phyloP scores from a whole-genome alignment of 2,797 vertebrate species.

The Galaxias olidus region DNA sequence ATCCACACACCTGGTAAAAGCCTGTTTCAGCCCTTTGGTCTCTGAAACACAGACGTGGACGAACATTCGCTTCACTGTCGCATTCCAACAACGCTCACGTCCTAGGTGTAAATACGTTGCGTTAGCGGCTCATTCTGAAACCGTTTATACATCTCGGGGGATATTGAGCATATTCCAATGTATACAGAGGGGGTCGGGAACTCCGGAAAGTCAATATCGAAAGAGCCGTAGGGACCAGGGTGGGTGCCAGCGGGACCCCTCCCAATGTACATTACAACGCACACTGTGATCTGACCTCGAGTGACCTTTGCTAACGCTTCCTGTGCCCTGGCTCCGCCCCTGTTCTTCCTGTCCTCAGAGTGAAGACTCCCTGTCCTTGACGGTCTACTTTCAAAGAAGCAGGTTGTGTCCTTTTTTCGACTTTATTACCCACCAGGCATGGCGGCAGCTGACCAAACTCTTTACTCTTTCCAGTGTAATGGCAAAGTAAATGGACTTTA shows the following conservation, averaged over 20 bases:
- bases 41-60: no score
- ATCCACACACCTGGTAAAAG: background rate
- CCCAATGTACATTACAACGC: slow-evolving; percentile 13
- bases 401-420: background rate
- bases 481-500: background rate
- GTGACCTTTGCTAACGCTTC: slow-evolving; percentile 40
- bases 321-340: slow-evolving; percentile 23
- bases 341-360: background rate
- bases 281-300: slow-evolving; percentile 22
- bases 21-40: no score
- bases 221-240: slow-evolving; percentile 18
- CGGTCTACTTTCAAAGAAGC: background rate
- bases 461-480: background rate
- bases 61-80: no score
- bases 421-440: background rate
- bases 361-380: background rate
- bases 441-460: slow-evolving; percentile 32
- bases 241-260: slow-evolving; percentile 23
- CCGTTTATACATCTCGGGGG: no score
- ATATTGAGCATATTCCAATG: no score
- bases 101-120: no score
- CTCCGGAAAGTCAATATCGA: slow-evolving; percentile 9
- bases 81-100: no score
- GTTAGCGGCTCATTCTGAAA: no score
- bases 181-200: no score